Base-by-base conservation (phyloP, 1,140 invertebrate species). In the Macrotrachela quadricornifera region DNA sequence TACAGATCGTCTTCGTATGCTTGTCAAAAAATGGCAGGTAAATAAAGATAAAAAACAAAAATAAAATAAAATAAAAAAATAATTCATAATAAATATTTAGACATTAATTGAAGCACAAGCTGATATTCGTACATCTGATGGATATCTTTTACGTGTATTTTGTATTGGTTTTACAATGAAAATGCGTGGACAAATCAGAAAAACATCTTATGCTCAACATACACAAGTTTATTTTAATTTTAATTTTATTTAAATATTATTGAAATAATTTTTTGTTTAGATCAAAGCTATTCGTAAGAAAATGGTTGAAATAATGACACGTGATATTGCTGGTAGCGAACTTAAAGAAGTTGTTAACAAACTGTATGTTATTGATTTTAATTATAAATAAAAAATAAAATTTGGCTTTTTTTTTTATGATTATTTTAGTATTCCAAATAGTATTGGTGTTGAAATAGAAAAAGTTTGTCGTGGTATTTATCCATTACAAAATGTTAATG, bases 121-220 rank as follows among this genome's bases (percentile, higher is more conserved):
- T 61, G 90, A 96, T 72, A 88, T 95, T 0, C 95, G 92, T 72
- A 99, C 94, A 18, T 91, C 88, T 21, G 94, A 99, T 71, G 90
- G 90, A 3, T 99, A 92, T 65, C 69, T 94, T 11, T 75, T 99
- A 10, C 76, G 94, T 61, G 80, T 97, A 30, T 99, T 99, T 75
- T 90, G 86, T 72, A 96, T 99, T 72, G 92, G 90, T 14, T 99
- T 99, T 71, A 97, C 94, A 46, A 84, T 86, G 65, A 94, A 91
- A 73, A 63, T 88, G 63, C 78, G 79, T 51, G 77, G 86, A 57
- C 91, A 88, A 58, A 80, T 85, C 56, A 81, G 85, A 59, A 97
- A 97, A 73, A 97, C 91, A 1, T 91, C 85, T 67, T 99, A 97
- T 71, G 92, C 92, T 50, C 86, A 97, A 70, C 83, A 90, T 64